phyloP scores from a whole-genome alignment of 2,888 invertebrate species.

The Leptarthrus brevirostris region DNA sequence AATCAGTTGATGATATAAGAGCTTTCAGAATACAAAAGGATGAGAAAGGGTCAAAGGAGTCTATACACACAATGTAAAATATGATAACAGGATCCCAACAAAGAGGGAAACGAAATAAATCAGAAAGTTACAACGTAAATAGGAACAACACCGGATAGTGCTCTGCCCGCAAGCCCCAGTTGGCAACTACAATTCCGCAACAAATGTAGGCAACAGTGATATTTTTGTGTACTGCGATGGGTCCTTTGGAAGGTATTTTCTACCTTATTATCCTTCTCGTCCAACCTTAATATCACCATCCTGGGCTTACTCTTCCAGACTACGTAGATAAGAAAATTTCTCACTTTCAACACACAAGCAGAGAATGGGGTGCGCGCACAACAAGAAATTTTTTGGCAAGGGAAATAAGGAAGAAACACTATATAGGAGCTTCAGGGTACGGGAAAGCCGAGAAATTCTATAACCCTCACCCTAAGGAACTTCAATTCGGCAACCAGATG shows the following conservation, averaged over 20 bases:
- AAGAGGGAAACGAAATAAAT: slow-evolving; percentile 10
- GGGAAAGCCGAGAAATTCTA: not conserved
- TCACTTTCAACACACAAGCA: slow-evolving; percentile 2
- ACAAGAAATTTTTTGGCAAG: too few relatives aligned
- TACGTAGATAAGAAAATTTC: slow-evolving; percentile 1
- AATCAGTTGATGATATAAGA: slow-evolving; percentile 10
- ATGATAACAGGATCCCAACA: slow-evolving; percentile 15
- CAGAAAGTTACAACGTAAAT: slow-evolving; percentile 18
- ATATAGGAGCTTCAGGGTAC: too few relatives aligned
- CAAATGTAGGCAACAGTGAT: slow-evolving; percentile 1
- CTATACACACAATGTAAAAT: slow-evolving; percentile 3
- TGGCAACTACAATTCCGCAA: slow-evolving; percentile 3
- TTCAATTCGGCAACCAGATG: not conserved
- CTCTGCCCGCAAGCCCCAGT: not conserved
- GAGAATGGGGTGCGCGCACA: not conserved
- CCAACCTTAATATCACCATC: not conserved
- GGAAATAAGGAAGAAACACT: too few relatives aligned
- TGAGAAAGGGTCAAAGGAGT: slow-evolving; percentile 1
- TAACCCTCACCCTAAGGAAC: not conserved
- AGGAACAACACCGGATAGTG: slow-evolving; percentile 10
- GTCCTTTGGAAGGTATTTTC: not conserved
- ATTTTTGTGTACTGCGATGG: slow-evolving; percentile 6
- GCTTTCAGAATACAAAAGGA: not conserved
- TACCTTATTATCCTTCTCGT: not conserved
- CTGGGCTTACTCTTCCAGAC: not conserved